Evolutionary conservation across 2,797 vertebrate genomes (phyloP).

Genomic region (Adelosebastes latens): DNA sequence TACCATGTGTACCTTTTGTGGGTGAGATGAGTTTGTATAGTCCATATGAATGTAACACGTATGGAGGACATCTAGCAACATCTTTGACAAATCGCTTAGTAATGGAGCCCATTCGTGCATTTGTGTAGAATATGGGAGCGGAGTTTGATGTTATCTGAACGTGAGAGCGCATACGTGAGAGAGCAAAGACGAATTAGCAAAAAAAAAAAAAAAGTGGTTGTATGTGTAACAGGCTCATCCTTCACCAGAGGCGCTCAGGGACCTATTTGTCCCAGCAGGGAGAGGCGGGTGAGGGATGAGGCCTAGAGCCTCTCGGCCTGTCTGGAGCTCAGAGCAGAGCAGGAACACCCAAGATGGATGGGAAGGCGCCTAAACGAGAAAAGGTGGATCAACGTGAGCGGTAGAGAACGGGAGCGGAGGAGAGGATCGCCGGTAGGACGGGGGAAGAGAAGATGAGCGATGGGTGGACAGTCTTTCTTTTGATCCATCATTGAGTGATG

Average conservation of each 20-base stretch:
- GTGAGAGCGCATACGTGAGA: constrained; percentile 12
- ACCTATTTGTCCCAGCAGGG: constrained; percentile 72
- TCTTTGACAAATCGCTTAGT: constrained; percentile 16
- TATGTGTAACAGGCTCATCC: constrained; percentile 52
- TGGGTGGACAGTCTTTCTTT: constrained; percentile 63
- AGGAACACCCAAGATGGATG: constrained; percentile 75
- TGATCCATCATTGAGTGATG: constrained; percentile 76
- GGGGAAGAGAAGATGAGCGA: constrained; percentile 57
- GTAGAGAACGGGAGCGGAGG: constrained; percentile 17
- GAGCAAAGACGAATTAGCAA: constrained; percentile 31
- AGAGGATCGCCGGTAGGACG: constrained; percentile 19
- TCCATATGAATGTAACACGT: not conserved
- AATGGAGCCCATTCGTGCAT: not conserved
- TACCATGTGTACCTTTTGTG: not conserved
- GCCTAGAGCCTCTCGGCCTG: constrained; percentile 38
- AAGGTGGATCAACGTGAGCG: constrained; percentile 48
- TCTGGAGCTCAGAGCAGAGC: constrained; percentile 53
- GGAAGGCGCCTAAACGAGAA: constrained; percentile 55
- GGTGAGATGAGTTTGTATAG: not conserved
- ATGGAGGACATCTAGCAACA: not conserved
- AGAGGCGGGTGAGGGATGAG: constrained; percentile 68
- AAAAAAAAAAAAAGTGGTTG: constrained; percentile 2
- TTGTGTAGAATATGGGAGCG: not conserved
- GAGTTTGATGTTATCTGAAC: constrained; percentile 28
- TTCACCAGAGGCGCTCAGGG: constrained; percentile 51